These are phyloP conservation scores for Lathronympha strigana DNA, from an alignment of 2,888 invertebrate genomes.

Conservation along the genomic window DNA sequence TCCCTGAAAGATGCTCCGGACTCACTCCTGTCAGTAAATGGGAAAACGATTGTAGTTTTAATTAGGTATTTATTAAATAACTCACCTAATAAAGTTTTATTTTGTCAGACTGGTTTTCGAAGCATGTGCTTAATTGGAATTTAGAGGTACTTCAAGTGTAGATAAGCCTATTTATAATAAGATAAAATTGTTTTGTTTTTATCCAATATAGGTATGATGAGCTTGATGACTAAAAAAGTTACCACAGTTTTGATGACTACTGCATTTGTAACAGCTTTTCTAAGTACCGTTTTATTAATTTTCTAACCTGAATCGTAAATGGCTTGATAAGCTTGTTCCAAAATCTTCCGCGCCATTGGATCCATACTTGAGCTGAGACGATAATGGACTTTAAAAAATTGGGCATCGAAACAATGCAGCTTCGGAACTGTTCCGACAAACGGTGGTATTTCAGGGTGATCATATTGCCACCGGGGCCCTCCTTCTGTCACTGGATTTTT, in stretches of 20 bases:
- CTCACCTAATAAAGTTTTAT: no score
- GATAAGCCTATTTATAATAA: no score
- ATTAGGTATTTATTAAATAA: no score
- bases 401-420: conserved; percentile 85
- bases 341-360: conserved; percentile 52
- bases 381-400: conserved; percentile 86
- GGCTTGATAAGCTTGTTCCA: conserved; percentile 58
- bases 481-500: conserved; percentile 31
- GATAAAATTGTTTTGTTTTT: no score
- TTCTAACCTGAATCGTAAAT: conserved; percentile 55
- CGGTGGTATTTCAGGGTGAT: conserved; percentile 82
- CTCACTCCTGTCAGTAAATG: conserved; percentile 68
- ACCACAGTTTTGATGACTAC: no score
- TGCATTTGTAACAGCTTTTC: no score
- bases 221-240: no score
- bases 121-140: no score
- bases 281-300: background rate
- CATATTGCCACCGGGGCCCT: conserved; percentile 35
- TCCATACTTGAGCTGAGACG: conserved; percentile 51
- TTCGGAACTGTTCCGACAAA: conserved; percentile 84
- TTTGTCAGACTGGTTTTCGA: no score
- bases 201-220: no score
- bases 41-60: no score
- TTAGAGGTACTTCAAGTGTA: no score
- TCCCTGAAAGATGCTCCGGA: conserved; percentile 79